phyloP scores from a whole-genome alignment of 1,140 invertebrate genomes.

The Saccostrea echinata region DNA sequence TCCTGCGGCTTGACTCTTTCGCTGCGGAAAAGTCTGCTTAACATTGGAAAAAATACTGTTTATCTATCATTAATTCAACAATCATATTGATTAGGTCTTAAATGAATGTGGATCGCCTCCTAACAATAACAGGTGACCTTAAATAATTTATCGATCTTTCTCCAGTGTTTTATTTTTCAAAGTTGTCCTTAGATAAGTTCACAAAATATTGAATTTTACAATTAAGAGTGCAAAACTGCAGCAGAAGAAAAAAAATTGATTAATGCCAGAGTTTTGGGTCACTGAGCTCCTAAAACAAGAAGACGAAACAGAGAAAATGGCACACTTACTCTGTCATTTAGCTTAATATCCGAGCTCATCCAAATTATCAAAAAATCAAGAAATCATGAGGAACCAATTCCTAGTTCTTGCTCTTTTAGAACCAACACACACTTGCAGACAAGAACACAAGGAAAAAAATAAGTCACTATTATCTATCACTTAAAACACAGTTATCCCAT shows the following conservation, averaged over 20 bases:
- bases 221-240: background rate
- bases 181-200: conserved; percentile 5
- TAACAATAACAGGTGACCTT: conserved; percentile 13
- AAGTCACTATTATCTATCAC: background rate
- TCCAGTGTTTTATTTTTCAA: conserved; percentile 14
- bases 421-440: background rate
- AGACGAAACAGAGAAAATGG: background rate
- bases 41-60: conserved; percentile 14
- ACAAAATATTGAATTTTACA: background rate
- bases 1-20: background rate
- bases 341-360: conserved; percentile 17
- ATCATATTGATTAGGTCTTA: conserved; percentile 22
- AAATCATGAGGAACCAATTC: background rate
- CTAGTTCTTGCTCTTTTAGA: background rate
- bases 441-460: background rate
- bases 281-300: background rate
- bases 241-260: background rate
- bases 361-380: conserved; percentile 3
- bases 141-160: conserved; percentile 28
- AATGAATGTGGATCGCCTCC: background rate
- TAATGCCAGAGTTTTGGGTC: background rate
- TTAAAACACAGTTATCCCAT: background rate
- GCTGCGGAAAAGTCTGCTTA: background rate
- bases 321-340: conserved; percentile 32
- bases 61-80: conserved; percentile 38